Evolutionary conservation across 2,888 invertebrate genomes (phyloP), one percentile per base, ranked within the genome.

Genomic region (Pandemis heparana): DNA sequence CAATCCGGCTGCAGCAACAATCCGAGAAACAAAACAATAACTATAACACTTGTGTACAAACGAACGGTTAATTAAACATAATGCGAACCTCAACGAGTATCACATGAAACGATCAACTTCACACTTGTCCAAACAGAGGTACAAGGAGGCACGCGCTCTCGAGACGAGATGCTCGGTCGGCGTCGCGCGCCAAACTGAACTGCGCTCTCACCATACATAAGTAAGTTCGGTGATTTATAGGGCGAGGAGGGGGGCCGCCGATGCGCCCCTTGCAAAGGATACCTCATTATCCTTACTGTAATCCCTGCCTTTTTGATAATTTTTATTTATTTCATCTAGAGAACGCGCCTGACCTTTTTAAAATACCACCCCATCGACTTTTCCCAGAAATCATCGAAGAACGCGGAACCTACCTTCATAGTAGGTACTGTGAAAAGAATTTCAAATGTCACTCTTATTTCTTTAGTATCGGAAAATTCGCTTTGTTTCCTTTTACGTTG

Each of bases 101-200:
- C 92, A 92, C 91, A 92, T 90, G 87, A 90, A 92, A 92, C 92
- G 92, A 92, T 92, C 92, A 92, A 93, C 91, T 93, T 92, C 92
- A 90, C 93, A 94, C 92, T 94, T 93, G 92, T 94, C 89, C 89
- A 92, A 93, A 92, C 89, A 90, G 89, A 84, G 79, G 75, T 70
- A 77, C 79, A 78, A 75, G 78, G 79, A 79, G 79, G 77, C 77
- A 79, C 8, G 75, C 76, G 79, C 79, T 74, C 62, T 74, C 75
- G 78, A 81, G 77, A 85, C 92, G 89, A 87, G 82, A 81, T 77
- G 64, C 71, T 76, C 72, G 75, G 80, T 80, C 87, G 91, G 86
- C 86, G 88, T 88, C 92, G 85, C 91, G 91, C 92, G 92, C 92
- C 90, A 89, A 93, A 94, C 94, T 94, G 92, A 93, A 94, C 94